Evolutionary conservation across 2,888 invertebrate genomes (phyloP).

Genomic region (Drosophila nr. perissopoda): DNA sequence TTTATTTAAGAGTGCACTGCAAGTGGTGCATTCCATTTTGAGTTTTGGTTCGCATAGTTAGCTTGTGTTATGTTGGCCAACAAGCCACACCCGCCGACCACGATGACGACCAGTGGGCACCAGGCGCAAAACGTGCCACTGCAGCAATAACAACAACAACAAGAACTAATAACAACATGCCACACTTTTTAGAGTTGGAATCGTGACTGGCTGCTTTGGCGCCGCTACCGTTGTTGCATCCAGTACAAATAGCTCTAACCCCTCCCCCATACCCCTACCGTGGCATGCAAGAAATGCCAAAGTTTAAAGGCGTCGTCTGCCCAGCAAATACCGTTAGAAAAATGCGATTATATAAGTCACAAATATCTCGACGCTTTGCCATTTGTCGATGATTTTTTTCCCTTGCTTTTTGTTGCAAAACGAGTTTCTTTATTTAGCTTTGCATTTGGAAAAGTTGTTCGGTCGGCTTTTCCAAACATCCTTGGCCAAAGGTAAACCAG

Average conservation of each 20-base stretch:
- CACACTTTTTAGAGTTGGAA: constrained; percentile 65
- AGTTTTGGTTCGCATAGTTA: constrained; percentile 33
- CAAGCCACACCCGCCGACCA: constrained; percentile 63
- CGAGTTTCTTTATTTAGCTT: constrained; percentile 60
- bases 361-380: constrained; percentile 33
- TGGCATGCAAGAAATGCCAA: constrained; percentile 57
- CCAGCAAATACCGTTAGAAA: constrained; percentile 45
- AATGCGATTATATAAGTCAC: constrained; percentile 69
- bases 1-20: constrained; percentile 2
- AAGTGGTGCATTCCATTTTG: constrained; percentile 35
- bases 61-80: constrained; percentile 37
- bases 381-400: constrained; percentile 32
- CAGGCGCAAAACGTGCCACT: constrained; percentile 57
- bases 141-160: constrained; percentile 18
- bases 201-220: constrained; percentile 67
- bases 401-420: constrained; percentile 42
- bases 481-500: constrained; percentile 80
- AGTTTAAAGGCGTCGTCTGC: constrained; percentile 74
- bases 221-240: constrained; percentile 52
- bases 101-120: constrained; percentile 66
- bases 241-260: background rate
- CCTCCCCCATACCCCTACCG: background rate
- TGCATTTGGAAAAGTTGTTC: constrained; percentile 66
- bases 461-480: constrained; percentile 74
- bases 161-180: constrained; percentile 54